Evolutionary conservation across 2,113 vertebrate species (phyloP).

Genomic region (Leuciscus idus): DNA sequence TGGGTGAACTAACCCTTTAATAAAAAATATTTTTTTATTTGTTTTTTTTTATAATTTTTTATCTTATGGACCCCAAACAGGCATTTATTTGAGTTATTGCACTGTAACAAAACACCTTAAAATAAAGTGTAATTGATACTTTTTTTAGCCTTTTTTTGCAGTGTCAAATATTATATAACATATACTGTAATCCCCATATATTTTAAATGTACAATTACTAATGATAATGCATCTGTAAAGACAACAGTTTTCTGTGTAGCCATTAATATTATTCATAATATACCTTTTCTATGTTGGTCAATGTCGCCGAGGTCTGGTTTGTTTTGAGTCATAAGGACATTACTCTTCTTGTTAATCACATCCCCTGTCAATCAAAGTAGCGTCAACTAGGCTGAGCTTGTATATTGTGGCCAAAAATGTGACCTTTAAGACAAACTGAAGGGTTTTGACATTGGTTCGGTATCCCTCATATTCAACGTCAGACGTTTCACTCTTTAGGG

Average conservation of each 20-base stretch:
- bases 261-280: not conserved
- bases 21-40: too few species aligned
- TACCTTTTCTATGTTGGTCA: not conserved
- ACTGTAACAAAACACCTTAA: not conserved
- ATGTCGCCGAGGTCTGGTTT: not conserved
- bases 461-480: slow-evolving; percentile 41
- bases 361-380: slow-evolving; percentile 33
- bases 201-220: not conserved
- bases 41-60: too few species aligned
- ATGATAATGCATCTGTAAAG: not conserved
- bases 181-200: not conserved
- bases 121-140: not conserved
- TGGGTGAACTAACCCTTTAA: too few species aligned
- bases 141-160: not conserved
- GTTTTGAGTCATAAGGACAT: slow-evolving; percentile 14
- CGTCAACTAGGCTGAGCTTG: not conserved
- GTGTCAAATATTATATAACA: not conserved
- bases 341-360: slow-evolving; percentile 30
- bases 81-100: too few species aligned
- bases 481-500: slow-evolving; percentile 15
- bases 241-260: not conserved
- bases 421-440: slow-evolving; percentile 39
- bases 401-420: slow-evolving; percentile 11
- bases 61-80: too few species aligned
- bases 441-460: slow-evolving; percentile 47